phyloP scores from a whole-genome alignment of 2,113 vertebrate genomes.

The Pollachius pollachius region DNA sequence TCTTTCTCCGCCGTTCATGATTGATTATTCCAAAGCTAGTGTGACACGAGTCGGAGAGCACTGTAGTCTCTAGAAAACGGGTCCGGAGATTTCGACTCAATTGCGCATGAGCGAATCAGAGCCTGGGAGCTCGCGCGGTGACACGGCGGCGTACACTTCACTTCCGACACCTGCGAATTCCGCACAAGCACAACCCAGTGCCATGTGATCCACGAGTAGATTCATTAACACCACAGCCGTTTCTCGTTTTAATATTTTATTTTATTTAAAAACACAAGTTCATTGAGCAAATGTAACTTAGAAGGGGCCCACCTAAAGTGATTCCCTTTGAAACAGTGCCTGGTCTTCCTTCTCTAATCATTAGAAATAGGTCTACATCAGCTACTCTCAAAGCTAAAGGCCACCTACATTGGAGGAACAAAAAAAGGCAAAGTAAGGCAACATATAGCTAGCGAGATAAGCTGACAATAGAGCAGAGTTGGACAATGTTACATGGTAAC shows the following conservation, averaged over 20 bases:
- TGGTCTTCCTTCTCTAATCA: slow-evolving; percentile 56
- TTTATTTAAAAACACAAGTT: slow-evolving; percentile 58
- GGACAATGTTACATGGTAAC: slow-evolving; percentile 76
- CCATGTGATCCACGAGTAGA: background rate
- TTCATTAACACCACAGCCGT: background rate
- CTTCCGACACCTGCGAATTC: too few relatives aligned
- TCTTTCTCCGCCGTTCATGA: background rate
- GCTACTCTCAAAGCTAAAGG: slow-evolving; percentile 55
- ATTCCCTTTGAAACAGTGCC: slow-evolving; percentile 57
- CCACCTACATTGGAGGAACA: slow-evolving; percentile 54
- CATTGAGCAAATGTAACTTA: slow-evolving; percentile 47
- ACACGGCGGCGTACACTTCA: too few relatives aligned
- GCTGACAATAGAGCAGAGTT: slow-evolving; percentile 56
- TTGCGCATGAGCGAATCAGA: slow-evolving; percentile 36
- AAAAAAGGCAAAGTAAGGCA: slow-evolving; percentile 62
- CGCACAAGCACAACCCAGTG: too few relatives aligned
- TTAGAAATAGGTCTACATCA: slow-evolving; percentile 37
- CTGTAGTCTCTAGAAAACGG: background rate
- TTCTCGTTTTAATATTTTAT: slow-evolving; percentile 54
- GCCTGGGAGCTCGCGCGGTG: background rate
- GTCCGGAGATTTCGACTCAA: slow-evolving; percentile 15
- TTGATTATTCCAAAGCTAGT: background rate
- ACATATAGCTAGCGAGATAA: slow-evolving; percentile 66
- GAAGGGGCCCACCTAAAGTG: slow-evolving; percentile 38
- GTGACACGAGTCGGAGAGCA: too few relatives aligned